Conservation (phyloP, 2,797 vertebrate genomes). For the Siniperca scherzeri region DNA sequence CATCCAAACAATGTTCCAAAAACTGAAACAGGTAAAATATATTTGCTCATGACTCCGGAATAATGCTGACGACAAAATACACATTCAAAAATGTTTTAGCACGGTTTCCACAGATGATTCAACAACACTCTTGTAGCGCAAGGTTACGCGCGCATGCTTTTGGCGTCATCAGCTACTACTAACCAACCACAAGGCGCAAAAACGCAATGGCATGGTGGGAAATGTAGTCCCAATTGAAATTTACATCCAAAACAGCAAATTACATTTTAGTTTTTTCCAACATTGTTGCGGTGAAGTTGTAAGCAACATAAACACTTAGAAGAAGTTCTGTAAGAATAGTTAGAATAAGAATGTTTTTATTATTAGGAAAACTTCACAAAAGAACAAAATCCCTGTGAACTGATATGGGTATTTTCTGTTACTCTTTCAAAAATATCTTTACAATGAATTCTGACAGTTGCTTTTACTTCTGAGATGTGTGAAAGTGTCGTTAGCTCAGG, state of each 20-base stretch:
- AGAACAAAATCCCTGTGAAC: background rate
- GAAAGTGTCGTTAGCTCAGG: background rate
- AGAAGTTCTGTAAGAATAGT: background rate
- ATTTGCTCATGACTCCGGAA: conserved; percentile 78
- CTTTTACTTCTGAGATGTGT: background rate
- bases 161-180: conserved; percentile 42
- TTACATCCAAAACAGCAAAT: fast-evolving
- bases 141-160: conserved; percentile 72
- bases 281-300: background rate
- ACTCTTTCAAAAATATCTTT: background rate
- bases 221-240: conserved; percentile 47
- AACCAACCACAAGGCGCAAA: conserved; percentile 32
- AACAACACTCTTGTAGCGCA: conserved; percentile 17
- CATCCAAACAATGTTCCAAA: conserved; percentile 81
- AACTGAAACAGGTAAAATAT: conserved; percentile 82
- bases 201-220: conserved; percentile 60
- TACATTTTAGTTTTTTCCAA: background rate
- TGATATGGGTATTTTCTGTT: background rate
- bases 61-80: background rate
- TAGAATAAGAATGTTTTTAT: background rate
- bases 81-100: background rate
- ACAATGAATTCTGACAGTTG: background rate
- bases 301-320: background rate
- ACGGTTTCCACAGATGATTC: background rate
- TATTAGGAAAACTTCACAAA: no score